Evolutionary conservation across 2,888 invertebrate genomes (phyloP), one percentile per base, ranked within the genome.

Genomic region (Thera britannica): DNA sequence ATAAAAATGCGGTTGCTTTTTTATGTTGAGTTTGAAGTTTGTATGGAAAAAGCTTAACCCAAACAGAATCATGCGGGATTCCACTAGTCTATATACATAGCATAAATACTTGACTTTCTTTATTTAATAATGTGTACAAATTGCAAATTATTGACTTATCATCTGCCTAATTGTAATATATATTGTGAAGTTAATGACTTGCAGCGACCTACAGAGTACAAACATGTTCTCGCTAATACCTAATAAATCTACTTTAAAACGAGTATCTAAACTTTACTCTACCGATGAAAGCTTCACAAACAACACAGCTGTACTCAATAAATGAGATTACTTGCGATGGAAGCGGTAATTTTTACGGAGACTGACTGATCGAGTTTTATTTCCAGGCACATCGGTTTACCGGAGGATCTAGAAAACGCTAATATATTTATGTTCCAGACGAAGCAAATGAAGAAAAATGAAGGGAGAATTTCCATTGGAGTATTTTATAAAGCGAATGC

Each of bases 351-450:
- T 58, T 44, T 3, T 35, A 34, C 34, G 44, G 46, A 58, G 58
- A 46, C 34, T 11, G 23, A 46, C 34, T 60, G 9, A 60, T 60
- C 51, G 38, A 51, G 23, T 60, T 60, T 46, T 49, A 41, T 38
- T 38, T 36, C 38, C 51, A 41, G 41, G 12, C 48, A 41, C 51
- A 60, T 23, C 9, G 5, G 9, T 6, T 60, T 41, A 52, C 23
- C 38, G 49, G 51, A 8, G 23, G 38, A 60, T 59, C 34, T 46
- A 59, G 7, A 11, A 6, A 38, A 38, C 51, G 52, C 1, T 59
- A 38, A 59, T 12, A 8, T 38, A 23, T 38, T 49, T 60, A 60
- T 41, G 23, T 51, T 9, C 38, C 36, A 2, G 57, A 36, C 55
- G n/a, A 7, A 57, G 23, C 23, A 41, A 12, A 54, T 8, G 44